A percentile compares a stretch with the other conserved stretches of the same genome.
These are phyloP conservation scores for Cerceris ruficornis DNA, from an alignment of 2,888 invertebrate species.

Conservation along the genomic window DNA sequence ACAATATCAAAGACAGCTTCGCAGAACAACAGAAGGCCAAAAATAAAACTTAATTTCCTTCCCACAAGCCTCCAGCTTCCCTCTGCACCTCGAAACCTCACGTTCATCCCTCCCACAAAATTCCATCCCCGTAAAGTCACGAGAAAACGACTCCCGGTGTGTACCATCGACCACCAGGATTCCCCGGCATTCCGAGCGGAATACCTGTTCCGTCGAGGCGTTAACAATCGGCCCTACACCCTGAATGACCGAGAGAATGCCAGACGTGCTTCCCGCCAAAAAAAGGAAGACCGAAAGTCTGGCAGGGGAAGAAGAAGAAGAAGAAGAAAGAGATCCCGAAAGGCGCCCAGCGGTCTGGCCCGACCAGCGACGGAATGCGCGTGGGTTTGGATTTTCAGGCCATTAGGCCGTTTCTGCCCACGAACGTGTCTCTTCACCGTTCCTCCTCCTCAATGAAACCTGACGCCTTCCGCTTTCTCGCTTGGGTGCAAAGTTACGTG, in stretches of 20 bases:
- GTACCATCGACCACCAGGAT: not conserved
- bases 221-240: constrained; percentile 31
- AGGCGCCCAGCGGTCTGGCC: constrained; percentile 69
- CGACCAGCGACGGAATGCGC: constrained; percentile 52
- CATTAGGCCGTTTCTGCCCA: constrained; percentile 53
- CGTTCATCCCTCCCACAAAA: too few species aligned
- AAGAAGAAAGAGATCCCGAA: constrained; percentile 18
- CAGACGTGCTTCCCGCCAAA: constrained; percentile 44
- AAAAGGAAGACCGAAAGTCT: constrained; percentile 23
- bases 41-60: too few species aligned
- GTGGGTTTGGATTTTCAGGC: constrained; percentile 59
- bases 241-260: constrained; percentile 36
- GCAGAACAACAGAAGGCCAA: too few species aligned
- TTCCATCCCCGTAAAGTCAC: too few species aligned
- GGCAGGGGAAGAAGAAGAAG: constrained; percentile 17
- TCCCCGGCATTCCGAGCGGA: constrained; percentile 11
- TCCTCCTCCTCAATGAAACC: constrained; percentile 54
- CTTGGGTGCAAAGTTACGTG: constrained; percentile 22
- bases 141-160: not conserved
- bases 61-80: too few species aligned
- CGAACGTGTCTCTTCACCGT: constrained; percentile 8
- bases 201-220: constrained; percentile 42
- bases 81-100: too few species aligned
- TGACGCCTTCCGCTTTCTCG: constrained; percentile 38
- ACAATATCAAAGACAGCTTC: too few species aligned